phyloP scores from a whole-genome alignment of 2,888 invertebrate species.

The Petrolisthes manimaculis region DNA sequence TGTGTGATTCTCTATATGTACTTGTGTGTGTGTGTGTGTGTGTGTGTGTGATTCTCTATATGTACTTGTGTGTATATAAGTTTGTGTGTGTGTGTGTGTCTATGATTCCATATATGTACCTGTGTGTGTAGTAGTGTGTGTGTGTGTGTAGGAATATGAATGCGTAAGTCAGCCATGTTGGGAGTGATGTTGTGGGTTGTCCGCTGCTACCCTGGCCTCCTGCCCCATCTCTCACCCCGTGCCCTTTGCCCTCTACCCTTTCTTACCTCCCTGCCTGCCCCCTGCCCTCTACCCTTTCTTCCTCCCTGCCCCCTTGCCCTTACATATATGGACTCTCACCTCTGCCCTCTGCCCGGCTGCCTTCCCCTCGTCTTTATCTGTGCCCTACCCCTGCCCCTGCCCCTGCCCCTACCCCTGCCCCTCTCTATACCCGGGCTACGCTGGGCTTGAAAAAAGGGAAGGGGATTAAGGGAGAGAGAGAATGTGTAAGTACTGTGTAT shows the following conservation, averaged over 20 bases:
- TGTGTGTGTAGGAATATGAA: too few species aligned
- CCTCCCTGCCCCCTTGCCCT: neutral
- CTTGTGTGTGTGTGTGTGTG: too few species aligned
- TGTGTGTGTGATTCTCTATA: too few species aligned
- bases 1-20: too few species aligned
- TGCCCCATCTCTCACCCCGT: conserved; percentile 5
- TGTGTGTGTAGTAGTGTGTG: too few species aligned
- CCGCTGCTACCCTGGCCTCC: neutral
- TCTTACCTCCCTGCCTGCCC: neutral
- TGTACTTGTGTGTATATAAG: too few species aligned
- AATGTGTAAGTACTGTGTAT: too few species aligned
- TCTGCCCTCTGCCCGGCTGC: neutral
- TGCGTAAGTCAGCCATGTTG: too few species aligned
- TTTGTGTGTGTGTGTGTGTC: too few species aligned
- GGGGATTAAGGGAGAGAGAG: neutral
- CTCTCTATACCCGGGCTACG: neutral
- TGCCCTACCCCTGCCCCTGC: neutral
- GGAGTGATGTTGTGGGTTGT: too few species aligned
- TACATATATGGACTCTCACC: neutral
- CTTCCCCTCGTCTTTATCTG: neutral
- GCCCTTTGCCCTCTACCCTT: conserved; percentile 2
- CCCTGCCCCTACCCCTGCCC: neutral
- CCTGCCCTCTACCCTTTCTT: neutral
- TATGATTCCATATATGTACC: too few species aligned
- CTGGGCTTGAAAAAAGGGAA: neutral